phyloP scores from a whole-genome alignment of 2,888 invertebrate species.

The Parnassius apollo region DNA sequence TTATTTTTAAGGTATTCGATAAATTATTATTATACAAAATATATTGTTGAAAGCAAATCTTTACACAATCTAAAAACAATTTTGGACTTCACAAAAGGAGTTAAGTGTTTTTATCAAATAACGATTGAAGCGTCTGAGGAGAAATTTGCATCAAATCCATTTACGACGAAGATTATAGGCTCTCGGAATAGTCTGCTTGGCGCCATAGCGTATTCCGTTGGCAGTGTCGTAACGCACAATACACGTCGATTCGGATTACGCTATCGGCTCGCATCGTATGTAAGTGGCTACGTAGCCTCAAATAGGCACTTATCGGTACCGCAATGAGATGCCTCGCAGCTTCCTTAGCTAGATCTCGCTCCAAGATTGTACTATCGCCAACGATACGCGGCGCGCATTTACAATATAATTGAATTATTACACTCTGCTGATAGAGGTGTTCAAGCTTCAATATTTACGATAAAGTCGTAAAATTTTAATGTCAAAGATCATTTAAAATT shows the following conservation, averaged over 20 bases:
- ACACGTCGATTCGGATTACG: constrained; percentile 71
- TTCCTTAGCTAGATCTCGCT: constrained; percentile 62
- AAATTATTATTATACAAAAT: background rate
- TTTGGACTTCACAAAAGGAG: constrained; percentile 54
- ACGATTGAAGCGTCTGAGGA: constrained; percentile 55
- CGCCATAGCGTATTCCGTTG: constrained; percentile 45
- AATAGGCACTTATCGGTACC: constrained; percentile 68
- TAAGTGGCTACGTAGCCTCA: constrained; percentile 60
- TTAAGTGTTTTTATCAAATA: constrained; percentile 60
- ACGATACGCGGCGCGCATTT: constrained; percentile 62
- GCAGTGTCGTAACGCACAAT: constrained; percentile 63
- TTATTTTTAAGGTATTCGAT: too few relatives aligned
- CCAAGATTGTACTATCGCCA: constrained; percentile 66
- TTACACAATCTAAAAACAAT: constrained; percentile 47
- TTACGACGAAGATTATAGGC: constrained; percentile 66
- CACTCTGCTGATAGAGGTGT: constrained; percentile 48
- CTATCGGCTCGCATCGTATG: constrained; percentile 60
- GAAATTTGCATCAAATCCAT: constrained; percentile 73
- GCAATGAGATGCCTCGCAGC: constrained; percentile 69
- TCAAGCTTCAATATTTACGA: constrained; percentile 51
- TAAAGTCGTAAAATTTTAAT: constrained; percentile 39
- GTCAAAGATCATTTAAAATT: constrained; percentile 33
- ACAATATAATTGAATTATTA: constrained; percentile 71
- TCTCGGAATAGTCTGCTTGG: constrained; percentile 55
- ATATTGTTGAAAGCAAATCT: constrained; percentile 30